Evolutionary conservation across 2,888 invertebrate genomes (phyloP).

Genomic region (Drosophila planitibia): DNA sequence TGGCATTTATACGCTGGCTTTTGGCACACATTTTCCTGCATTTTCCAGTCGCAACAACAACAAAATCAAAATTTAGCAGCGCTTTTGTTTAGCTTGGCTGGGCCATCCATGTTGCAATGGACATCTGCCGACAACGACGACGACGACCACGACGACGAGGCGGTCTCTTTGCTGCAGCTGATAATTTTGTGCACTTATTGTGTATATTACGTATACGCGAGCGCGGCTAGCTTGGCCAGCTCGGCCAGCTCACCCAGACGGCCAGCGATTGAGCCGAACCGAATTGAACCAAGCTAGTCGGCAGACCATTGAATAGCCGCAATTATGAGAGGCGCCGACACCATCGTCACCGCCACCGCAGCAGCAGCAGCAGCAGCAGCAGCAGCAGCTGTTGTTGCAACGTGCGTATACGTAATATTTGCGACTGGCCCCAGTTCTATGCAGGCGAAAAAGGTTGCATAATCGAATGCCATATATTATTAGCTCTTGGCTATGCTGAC

Average conservation of each 20-base stretch:
- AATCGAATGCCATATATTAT: constrained; percentile 18
- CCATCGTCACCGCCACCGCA: constrained; percentile 16
- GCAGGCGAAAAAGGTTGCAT: constrained; percentile 40
- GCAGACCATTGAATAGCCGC: constrained; percentile 58
- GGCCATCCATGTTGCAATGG: constrained; percentile 74
- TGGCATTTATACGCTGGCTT: constrained; percentile 69
- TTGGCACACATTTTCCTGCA: constrained; percentile 71
- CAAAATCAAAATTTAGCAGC: constrained; percentile 29
- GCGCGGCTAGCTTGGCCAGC: constrained; percentile 32
- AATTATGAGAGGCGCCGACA: constrained; percentile 54
- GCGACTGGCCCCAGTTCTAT: constrained; percentile 59
- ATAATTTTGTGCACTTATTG: constrained; percentile 75
- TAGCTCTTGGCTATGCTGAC: constrained; percentile 35
- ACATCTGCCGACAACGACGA: constrained; percentile 68
- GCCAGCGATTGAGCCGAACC: constrained; percentile 4
- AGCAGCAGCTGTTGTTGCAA: constrained; percentile 64
- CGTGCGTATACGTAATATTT: constrained; percentile 78
- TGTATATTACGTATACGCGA: constrained; percentile 69
- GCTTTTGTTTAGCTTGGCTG: constrained; percentile 71
- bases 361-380: constrained; percentile 24
- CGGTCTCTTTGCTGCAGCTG: constrained; percentile 58
- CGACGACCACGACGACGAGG: constrained; percentile 16
- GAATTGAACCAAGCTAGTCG: constrained; percentile 2
- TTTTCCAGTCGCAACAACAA: constrained; percentile 61
- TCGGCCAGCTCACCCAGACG: constrained; percentile 6